A percentile compares a stretch with the other conserved stretches of the same genome.
Conservation (phyloP, 2,888 invertebrate species). For the Orchesellides sinensis region DNA sequence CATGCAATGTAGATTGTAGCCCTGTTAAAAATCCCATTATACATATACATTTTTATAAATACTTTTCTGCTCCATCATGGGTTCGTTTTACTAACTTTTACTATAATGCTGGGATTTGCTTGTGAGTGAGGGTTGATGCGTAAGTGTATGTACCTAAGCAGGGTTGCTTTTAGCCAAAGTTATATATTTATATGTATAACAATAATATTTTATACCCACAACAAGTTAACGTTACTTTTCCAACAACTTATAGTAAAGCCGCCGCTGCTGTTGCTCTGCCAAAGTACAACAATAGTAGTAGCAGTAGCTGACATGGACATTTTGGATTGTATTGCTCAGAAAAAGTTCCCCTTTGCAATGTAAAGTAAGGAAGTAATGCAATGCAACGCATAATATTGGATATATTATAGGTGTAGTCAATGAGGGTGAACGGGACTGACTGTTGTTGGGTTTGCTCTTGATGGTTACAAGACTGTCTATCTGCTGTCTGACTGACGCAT, state of each 20-base stretch:
- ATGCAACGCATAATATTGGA: conserved; percentile 8
- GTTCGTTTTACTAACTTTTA: background rate
- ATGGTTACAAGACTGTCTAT: background rate
- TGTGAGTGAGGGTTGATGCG: background rate
- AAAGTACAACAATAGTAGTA: too few relatives aligned
- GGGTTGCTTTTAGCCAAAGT: background rate
- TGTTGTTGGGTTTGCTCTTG: background rate
- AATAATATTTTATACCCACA: background rate
- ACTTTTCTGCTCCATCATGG: too few relatives aligned
- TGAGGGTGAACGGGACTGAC: background rate
- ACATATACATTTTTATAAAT: too few relatives aligned
- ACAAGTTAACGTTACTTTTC: background rate
- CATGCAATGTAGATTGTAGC: background rate
- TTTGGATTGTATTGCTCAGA: conserved; percentile 30
- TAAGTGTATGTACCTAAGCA: background rate
- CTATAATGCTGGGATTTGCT: background rate
- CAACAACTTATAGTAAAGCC: background rate
- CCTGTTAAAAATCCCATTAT: background rate
- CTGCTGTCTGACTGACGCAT: conserved; percentile 30
- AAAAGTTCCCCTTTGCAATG: conserved; percentile 32
- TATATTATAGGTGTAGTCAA: background rate
- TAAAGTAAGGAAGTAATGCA: too few relatives aligned
- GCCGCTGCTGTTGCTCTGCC: too few relatives aligned
- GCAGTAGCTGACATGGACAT: conserved; percentile 12
- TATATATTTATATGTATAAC: background rate